These are phyloP conservation scores for Ceyx cyanopectus DNA, from an alignment of 2,113 vertebrate genomes.

Conservation along the genomic window DNA sequence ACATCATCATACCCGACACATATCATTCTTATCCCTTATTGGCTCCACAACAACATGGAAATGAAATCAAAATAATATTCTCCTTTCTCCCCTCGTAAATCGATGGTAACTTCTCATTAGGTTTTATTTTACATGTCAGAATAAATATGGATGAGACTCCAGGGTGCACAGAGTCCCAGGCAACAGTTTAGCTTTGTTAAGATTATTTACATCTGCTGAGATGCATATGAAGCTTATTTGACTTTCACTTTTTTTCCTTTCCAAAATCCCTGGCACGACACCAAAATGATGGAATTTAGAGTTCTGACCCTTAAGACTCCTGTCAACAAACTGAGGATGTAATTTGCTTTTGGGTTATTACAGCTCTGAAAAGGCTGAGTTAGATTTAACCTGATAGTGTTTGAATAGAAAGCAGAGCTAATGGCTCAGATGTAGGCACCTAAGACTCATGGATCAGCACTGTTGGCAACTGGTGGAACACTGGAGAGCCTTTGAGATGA, in stretches of 20 bases:
- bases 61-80: not conserved
- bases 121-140: not conserved
- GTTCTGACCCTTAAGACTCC: not conserved
- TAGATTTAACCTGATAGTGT: not conserved
- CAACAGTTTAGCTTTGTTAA: not conserved
- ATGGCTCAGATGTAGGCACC: not conserved
- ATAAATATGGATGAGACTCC: not conserved
- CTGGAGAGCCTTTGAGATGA: not conserved
- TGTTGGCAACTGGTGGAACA: not conserved
- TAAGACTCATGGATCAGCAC: not conserved
- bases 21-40: not conserved
- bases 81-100: not conserved
- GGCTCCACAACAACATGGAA: not conserved
- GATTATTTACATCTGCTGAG: not conserved
- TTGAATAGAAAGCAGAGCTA: not conserved
- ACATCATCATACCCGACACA: not conserved
- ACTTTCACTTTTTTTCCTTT: not conserved
- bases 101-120: not conserved
- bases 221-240: not conserved
- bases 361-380: not conserved
- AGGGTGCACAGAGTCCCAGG: not conserved
- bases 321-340: not conserved
- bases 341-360: not conserved
- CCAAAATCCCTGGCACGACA: not conserved
- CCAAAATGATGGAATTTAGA: not conserved